These are phyloP conservation scores for Procambarus clarkii DNA, from an alignment of 1,140 invertebrate species.

Conservation along the genomic window DNA sequence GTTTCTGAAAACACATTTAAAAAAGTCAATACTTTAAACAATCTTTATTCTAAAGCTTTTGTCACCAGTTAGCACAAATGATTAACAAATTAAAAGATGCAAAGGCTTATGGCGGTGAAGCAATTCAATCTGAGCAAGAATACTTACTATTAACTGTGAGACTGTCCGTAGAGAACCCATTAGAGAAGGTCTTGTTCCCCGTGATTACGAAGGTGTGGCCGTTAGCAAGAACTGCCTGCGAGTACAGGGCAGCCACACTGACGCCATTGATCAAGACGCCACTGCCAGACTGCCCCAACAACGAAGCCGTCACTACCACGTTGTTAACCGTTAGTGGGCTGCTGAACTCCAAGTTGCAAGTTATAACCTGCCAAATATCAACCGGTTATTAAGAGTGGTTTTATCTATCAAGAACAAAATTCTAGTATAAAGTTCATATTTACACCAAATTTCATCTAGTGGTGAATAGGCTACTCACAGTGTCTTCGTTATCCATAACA, in stretches of 20 bases:
- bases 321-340: not conserved
- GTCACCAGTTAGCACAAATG: too few species aligned
- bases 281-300: not conserved
- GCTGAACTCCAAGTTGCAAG: conserved; percentile 12
- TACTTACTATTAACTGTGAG: conserved; percentile 16
- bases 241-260: not conserved
- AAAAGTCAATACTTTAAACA: too few species aligned
- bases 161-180: not conserved
- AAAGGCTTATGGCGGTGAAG: too few species aligned
- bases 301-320: not conserved
- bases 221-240: not conserved
- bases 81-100: too few species aligned
- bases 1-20: not conserved
- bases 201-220: not conserved
- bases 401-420: not conserved
- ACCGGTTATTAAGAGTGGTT: not conserved
- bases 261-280: conserved; percentile 18
- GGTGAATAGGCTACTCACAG: not conserved
- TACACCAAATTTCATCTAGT: not conserved
- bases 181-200: conserved; percentile 9
- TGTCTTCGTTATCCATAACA: conserved; percentile 4
- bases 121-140: not conserved
- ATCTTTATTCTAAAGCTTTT: too few species aligned
- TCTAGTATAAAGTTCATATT: not conserved
- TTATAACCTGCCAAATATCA: not conserved